phyloP scores from a whole-genome alignment of 92 coral and sea anemone genomes.

The Porites divaricata region DNA sequence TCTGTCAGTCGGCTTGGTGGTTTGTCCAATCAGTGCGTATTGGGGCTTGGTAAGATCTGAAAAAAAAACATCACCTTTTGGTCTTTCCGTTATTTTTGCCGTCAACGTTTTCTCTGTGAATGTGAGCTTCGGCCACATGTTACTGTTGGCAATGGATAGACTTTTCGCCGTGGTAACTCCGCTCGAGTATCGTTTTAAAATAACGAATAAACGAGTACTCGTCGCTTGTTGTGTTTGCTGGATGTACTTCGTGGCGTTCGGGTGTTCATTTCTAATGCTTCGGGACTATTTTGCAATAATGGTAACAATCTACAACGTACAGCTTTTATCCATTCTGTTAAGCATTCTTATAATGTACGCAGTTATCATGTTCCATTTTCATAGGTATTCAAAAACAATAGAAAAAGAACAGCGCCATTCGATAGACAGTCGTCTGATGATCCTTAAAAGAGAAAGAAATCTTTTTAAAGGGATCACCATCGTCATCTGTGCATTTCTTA shows the following conservation, averaged over 20 bases:
- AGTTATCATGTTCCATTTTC: constrained; percentile 3
- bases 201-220: not conserved
- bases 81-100: not conserved
- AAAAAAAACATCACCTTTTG: too few relatives aligned
- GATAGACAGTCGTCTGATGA: not conserved
- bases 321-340: not conserved
- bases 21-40: too few relatives aligned
- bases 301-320: constrained; percentile 12
- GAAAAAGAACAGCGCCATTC: not conserved
- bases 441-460: not conserved
- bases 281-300: not conserved
- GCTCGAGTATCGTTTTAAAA: not conserved
- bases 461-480: not conserved
- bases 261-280: not conserved
- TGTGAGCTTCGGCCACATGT: constrained; percentile 4
- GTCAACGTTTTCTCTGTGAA: not conserved
- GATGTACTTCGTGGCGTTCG: not conserved
- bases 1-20: too few relatives aligned
- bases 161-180: not conserved
- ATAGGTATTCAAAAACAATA: not conserved
- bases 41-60: too few relatives aligned
- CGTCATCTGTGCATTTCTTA: constrained; percentile 20
- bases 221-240: not conserved
- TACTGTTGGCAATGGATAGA: not conserved
- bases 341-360: not conserved